Base-by-base conservation (phyloP, 2,113 vertebrate species). In the Gadus chalcogrammus region DNA sequence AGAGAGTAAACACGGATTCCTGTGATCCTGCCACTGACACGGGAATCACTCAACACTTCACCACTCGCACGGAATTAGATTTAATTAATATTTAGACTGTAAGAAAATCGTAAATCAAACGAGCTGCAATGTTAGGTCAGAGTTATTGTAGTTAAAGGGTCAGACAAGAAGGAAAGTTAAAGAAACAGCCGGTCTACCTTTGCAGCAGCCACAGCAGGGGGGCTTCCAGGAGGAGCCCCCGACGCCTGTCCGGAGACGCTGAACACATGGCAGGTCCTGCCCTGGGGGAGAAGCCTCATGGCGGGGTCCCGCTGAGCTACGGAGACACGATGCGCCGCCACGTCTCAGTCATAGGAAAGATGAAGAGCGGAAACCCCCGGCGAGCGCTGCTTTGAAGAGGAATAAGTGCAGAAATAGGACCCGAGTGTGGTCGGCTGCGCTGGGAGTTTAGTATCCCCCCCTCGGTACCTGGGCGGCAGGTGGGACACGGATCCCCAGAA, bases 261-360 rank as follows among this genome's bases (percentile, higher is more conserved):
- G 88, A 88, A 94, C 86, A 94, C 88, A 69, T 92, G 89, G 75
- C 92, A 92, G 80, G 86, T 84, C 84, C 88, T 87, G 71, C 87
- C 90, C 86, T 91, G 86, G 73, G 88, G 87, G 78, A 84, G 87
- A 87, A 88, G 88, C 89, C 89, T 90, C 93, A 94, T 94, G 84
- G 90, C 90, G 87, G 83, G 78, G 79, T 89, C 84, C 85, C 73
- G 84, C 73, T 86, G 74, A 81, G 88, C 83, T 91, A 82, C 79
- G 69, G 75, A 82, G 87, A 85, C 84, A 80, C 70, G 82, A 88
- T 84, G 85, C 81, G 87, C 81, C 87, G 84, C 86, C 85, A 84
- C 78, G 82, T 79, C 81, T 79, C 73, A 63, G 82, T 83, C 86
- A 88, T 86, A 87, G 84, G 88, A 85, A 80, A 58, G 70, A 88